Base-by-base conservation (phyloP, 2,797 vertebrate genomes). In the Fistularia commersonii region DNA sequence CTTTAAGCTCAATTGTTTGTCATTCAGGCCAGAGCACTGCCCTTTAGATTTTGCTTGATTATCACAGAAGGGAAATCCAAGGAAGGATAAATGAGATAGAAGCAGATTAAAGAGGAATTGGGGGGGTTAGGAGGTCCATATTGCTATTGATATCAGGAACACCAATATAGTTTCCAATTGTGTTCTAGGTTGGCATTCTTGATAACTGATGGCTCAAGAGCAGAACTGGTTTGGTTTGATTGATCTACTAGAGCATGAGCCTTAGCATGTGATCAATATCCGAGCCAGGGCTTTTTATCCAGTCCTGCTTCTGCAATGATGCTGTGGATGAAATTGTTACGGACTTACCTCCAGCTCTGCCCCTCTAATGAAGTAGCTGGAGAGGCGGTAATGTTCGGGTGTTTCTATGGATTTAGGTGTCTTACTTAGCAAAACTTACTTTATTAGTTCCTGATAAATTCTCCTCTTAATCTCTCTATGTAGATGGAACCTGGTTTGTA, bases 181-280 rank as follows among this genome's bases (percentile, higher is more conserved):
- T 15, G 41, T 1, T 52, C 46, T 11, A 37, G 52, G 43, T 45
- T 52, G 32, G 39, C 51, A 23, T 41, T 35, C 37, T 42, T 58
- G 38, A 8, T 48, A 54, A 32, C 8, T 54, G 47, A 56, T 39
- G 48, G 45, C 55, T 51, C n/a, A 43, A 48, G 35, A 41, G 60
- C 61, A 54, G 48, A 46, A 45, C 48, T 54, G 64, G 12, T 79
- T 60, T 45, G 43, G 46, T 64, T 43, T 74, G 65, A 78, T 73
- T 72, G 72, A 82, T 81, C 57, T 42, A 63, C 32, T 41, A 23
- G 46, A 57, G 67, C 61, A 58, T 3, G 13, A 5, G 47, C 53
- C 44, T 57, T 35, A 77, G 57, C 62, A 53, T 72, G 69, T 74
- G 70, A 74, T 81, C 81, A 61, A 78, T 76, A 81, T 54, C 61